phyloP scores from a whole-genome alignment of 2,113 vertebrate genomes.

The Brachyistius frenatus region DNA sequence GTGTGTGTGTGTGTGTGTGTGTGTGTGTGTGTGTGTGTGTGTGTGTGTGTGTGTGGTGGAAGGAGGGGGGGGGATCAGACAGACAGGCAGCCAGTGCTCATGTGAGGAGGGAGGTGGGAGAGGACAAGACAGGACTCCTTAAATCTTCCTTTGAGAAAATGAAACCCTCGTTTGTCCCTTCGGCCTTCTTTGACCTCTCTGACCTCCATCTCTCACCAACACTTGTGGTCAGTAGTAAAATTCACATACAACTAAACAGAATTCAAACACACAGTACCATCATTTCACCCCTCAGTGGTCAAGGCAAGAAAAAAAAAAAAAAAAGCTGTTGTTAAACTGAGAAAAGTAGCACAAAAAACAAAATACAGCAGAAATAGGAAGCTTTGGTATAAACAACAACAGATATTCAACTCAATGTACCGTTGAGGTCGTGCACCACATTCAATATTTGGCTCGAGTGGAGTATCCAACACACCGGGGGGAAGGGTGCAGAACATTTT shows the following conservation, averaged over 20 bases:
- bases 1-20: not conserved
- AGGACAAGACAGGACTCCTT: not conserved
- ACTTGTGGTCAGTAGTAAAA: slow-evolving; percentile 84
- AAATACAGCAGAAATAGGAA: not conserved
- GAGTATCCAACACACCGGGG: not conserved
- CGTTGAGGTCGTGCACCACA: slow-evolving; percentile 27
- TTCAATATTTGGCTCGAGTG: slow-evolving; percentile 2
- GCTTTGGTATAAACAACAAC: slow-evolving; percentile 6
- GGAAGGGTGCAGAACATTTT: not conserved
- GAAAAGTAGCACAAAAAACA: not conserved
- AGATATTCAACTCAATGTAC: slow-evolving; percentile 49
- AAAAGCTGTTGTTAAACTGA: not conserved
- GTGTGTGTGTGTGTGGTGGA: not conserved
- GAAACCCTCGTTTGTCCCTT: not conserved
- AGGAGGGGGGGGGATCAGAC: slow-evolving; percentile 45
- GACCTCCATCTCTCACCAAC: slow-evolving; percentile 47
- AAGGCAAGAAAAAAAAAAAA: slow-evolving; percentile 17
- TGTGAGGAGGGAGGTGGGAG: slow-evolving; percentile 15
- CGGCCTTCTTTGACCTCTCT: not conserved
- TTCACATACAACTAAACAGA: slow-evolving; percentile 58
- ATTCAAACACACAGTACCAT: slow-evolving; percentile 53
- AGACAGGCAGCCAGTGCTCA: slow-evolving; percentile 72
- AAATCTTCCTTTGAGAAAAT: not conserved
- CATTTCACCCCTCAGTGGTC: slow-evolving; percentile 26
- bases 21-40: not conserved